phyloP scores from a whole-genome alignment of 2,797 vertebrate genomes.

The Peromyscus aztecus region DNA sequence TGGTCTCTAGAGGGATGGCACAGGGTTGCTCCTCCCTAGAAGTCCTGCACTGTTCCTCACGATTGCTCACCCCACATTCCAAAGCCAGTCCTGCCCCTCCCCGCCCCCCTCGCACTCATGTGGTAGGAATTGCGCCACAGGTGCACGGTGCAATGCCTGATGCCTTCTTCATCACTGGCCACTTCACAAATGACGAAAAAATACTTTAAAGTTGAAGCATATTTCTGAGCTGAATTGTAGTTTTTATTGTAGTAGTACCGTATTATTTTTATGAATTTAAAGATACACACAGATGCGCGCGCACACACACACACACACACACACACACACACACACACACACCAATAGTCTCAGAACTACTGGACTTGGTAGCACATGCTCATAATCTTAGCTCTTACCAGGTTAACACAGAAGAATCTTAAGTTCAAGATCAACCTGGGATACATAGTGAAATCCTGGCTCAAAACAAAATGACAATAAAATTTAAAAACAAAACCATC shows the following conservation, averaged over 20 bases:
- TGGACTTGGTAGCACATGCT: background rate
- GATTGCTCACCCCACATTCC: background rate
- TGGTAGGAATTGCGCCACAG: background rate
- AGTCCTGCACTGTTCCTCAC: fast-evolving
- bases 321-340: background rate
- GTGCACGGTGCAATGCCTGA: fast-evolving
- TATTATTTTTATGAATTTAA: conserved; percentile 35
- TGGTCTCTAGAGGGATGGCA: background rate
- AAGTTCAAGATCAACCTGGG: background rate
- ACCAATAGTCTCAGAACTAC: background rate
- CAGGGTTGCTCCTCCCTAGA: background rate
- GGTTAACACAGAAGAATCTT: background rate
- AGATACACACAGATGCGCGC: background rate
- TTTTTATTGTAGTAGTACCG: background rate
- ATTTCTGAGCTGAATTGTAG: conserved; percentile 17
- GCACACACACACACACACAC: fast-evolving
- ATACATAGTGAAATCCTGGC: background rate
- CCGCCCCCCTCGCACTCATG: no score
- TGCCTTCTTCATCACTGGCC: background rate
- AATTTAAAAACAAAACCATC: background rate
- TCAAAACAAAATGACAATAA: background rate
- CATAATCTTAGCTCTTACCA: background rate
- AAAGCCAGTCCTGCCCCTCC: background rate
- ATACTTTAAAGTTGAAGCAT: background rate
- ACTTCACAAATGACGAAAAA: background rate